Evolutionary conservation across 2,797 vertebrate species (phyloP).

Genomic region (Sebastes umbrosus): DNA sequence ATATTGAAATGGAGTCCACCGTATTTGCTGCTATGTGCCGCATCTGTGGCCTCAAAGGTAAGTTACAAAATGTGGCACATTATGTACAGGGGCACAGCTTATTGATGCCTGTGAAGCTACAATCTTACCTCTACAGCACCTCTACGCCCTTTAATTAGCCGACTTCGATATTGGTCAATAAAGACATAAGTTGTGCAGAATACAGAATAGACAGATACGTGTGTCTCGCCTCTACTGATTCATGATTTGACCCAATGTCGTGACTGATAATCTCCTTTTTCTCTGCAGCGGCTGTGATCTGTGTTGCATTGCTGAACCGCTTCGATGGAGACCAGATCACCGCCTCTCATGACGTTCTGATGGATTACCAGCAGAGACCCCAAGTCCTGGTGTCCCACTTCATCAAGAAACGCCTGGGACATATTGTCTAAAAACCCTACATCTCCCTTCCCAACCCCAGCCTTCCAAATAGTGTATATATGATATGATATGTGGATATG

Average conservation of each 20-base stretch:
- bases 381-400: conserved; percentile 87
- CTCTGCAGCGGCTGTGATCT: conserved; percentile 87
- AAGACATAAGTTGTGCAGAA: background rate
- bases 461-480: conserved; percentile 43
- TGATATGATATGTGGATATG: conserved; percentile 59
- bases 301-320: conserved; percentile 87
- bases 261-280: background rate
- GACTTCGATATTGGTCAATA: background rate
- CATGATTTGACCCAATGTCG: background rate
- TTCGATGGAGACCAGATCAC: conserved; percentile 91
- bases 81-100: background rate
- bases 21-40: conserved; percentile 90
- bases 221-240: background rate
- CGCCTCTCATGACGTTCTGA: conserved; percentile 82
- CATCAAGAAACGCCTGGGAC: conserved; percentile 86
- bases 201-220: background rate
- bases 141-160: background rate
- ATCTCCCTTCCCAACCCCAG: background rate
- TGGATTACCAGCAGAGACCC: conserved; percentile 86
- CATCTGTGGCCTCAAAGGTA: conserved; percentile 89
- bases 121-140: background rate
- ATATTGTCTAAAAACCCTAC: conserved; percentile 40
- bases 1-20: conserved; percentile 92
- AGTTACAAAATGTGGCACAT: background rate
- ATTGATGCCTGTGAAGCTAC: background rate